These are phyloP conservation scores for Leptogaster cylindrica DNA, from an alignment of 2,888 invertebrate genomes.

Conservation along the genomic window DNA sequence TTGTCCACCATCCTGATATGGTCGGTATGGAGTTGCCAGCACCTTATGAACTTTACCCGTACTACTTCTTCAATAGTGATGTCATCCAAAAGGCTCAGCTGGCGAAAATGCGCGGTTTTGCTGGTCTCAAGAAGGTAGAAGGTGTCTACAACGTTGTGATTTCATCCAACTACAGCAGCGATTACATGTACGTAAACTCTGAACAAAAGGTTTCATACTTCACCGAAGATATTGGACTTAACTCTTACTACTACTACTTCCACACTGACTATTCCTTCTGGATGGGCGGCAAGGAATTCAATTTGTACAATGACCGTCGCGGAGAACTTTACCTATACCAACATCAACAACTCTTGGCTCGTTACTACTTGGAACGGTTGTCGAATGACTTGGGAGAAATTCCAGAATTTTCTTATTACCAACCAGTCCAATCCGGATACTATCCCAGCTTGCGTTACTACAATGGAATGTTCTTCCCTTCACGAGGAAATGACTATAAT, in stretches of 20 bases:
- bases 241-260: slow-evolving; percentile 71
- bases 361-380: slow-evolving; percentile 74
- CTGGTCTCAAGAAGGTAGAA: slow-evolving; percentile 57
- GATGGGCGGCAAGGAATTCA: slow-evolving; percentile 65
- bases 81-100: slow-evolving; percentile 61
- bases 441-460: slow-evolving; percentile 68
- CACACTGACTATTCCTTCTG: slow-evolving; percentile 70
- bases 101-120: slow-evolving; percentile 61
- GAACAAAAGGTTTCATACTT: slow-evolving; percentile 72
- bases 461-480: slow-evolving; percentile 68
- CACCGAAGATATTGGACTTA: slow-evolving; percentile 74
- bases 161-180: slow-evolving; percentile 68
- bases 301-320: slow-evolving; percentile 65
- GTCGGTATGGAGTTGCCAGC: slow-evolving; percentile 67
- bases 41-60: slow-evolving; percentile 69
- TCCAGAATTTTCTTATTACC: slow-evolving; percentile 65
- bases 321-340: slow-evolving; percentile 72
- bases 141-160: slow-evolving; percentile 61
- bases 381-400: slow-evolving; percentile 70
- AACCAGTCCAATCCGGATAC: slow-evolving; percentile 64
- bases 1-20: slow-evolving; percentile 66
- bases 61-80: slow-evolving; percentile 67
- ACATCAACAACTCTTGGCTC: slow-evolving; percentile 72
- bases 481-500: slow-evolving; percentile 63
- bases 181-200: slow-evolving; percentile 63